Evolutionary conservation across 2,888 invertebrate genomes (phyloP).

Genomic region (Sturmia bella): DNA sequence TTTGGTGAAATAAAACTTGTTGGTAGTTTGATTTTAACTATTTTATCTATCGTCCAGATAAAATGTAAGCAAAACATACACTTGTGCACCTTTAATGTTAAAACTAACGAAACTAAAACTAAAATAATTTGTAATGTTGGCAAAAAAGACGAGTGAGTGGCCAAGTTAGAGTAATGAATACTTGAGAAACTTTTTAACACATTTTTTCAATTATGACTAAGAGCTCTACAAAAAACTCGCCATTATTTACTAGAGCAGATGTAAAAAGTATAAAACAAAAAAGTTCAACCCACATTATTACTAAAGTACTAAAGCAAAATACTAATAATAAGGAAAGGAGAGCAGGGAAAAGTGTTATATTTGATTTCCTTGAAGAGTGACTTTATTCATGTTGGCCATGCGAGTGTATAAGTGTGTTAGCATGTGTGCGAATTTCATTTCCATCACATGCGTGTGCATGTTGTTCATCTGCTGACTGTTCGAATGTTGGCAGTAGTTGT

Average conservation of each 20-base stretch:
- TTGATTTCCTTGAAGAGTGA: constrained; percentile 6
- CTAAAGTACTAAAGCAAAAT: neutral
- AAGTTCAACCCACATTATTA: neutral
- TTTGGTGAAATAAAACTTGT: too few species aligned
- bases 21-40: neutral
- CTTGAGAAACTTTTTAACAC: constrained; percentile 8
- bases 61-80: neutral
- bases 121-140: constrained; percentile 1
- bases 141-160: neutral
- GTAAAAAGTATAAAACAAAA: neutral
- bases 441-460: too few species aligned
- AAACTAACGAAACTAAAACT: neutral
- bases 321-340: neutral
- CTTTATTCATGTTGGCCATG: neutral
- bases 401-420: too few species aligned
- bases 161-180: neutral
- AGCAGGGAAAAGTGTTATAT: neutral
- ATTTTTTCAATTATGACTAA: constrained; percentile 14
- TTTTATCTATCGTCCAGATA: neutral
- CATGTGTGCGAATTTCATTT: neutral
- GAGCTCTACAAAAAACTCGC: neutral
- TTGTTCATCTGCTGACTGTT: neutral
- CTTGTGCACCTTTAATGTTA: too few species aligned
- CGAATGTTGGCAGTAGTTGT: neutral
- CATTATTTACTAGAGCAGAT: neutral